Percentiles rank a stretch among this genome's conserved stretches.
Conservation (phyloP, 2,113 vertebrate genomes). For the Pyrgilauda ruficollis region DNA sequence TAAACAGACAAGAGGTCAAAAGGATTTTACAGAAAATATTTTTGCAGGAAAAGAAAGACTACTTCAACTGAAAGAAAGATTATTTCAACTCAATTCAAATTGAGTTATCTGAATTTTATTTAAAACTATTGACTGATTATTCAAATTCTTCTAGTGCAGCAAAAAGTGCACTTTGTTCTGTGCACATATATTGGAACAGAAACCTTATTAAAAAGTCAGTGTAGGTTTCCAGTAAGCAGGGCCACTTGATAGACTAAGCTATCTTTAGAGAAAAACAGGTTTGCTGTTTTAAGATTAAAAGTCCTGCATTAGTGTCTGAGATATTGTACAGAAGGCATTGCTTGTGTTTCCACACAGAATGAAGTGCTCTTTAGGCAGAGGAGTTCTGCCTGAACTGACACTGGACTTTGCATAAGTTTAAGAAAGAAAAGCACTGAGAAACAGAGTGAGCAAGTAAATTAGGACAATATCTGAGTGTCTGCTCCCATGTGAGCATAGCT, state of each 20-base stretch:
- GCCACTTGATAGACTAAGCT: neutral
- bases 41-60: neutral
- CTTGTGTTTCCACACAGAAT: neutral
- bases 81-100: neutral
- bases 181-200: neutral
- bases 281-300: neutral
- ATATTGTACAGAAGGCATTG: neutral
- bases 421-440: neutral
- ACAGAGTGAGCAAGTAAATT: neutral
- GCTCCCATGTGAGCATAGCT: rapidly evolving
- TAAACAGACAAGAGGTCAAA: neutral
- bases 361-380: neutral
- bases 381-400: neutral
- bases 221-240: neutral
- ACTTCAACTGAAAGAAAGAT: neutral
- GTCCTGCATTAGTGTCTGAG: neutral
- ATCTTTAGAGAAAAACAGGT: neutral
- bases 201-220: neutral
- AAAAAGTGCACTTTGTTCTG: neutral
- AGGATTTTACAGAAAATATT: neutral
- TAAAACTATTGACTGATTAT: neutral
- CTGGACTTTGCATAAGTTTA: neutral
- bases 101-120: neutral
- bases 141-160: neutral
- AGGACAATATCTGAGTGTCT: neutral